A percentile compares a stretch with the other conserved stretches of the same genome.
Evolutionary conservation across 2,888 invertebrate species (phyloP).

Genomic region (Scaptomyza cyrtandrae): DNA sequence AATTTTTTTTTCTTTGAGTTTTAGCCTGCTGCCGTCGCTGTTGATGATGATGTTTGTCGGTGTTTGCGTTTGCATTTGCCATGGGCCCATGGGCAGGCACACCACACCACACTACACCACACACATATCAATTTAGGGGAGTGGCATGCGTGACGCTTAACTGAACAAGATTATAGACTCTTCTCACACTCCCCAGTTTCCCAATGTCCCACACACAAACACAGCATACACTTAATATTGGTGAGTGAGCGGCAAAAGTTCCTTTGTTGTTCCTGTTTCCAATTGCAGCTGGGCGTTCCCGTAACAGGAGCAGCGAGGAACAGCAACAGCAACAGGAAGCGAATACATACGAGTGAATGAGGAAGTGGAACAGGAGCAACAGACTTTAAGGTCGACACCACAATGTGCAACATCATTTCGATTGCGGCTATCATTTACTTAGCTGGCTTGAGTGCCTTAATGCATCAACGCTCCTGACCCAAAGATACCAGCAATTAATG

Average conservation of each 20-base stretch:
- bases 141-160: constrained; percentile 78
- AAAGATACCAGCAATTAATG: constrained; percentile 8
- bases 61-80: constrained; percentile 69
- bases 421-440: constrained; percentile 54
- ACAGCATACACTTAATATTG: constrained; percentile 1
- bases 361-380: constrained; percentile 21
- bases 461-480: constrained; percentile 35
- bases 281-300: constrained; percentile 70
- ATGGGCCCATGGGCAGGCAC: constrained; percentile 57
- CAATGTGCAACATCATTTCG: constrained; percentile 30
- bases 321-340: constrained; percentile 32
- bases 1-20: constrained; percentile 4
- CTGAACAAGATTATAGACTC: constrained; percentile 74
- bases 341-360: not conserved
- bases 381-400: constrained; percentile 20
- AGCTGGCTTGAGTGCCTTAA: constrained; percentile 35
- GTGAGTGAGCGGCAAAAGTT: constrained; percentile 46
- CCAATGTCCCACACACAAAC: constrained; percentile 19
- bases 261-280: constrained; percentile 37
- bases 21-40: constrained; percentile 23
- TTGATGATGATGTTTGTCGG: constrained; percentile 68
- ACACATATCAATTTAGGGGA: constrained; percentile 72
- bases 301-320: constrained; percentile 50
- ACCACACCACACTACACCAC: not conserved
- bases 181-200: constrained; percentile 47